Conservation (phyloP, 1,140 invertebrate species). For the Neodiprion lecontei region DNA sequence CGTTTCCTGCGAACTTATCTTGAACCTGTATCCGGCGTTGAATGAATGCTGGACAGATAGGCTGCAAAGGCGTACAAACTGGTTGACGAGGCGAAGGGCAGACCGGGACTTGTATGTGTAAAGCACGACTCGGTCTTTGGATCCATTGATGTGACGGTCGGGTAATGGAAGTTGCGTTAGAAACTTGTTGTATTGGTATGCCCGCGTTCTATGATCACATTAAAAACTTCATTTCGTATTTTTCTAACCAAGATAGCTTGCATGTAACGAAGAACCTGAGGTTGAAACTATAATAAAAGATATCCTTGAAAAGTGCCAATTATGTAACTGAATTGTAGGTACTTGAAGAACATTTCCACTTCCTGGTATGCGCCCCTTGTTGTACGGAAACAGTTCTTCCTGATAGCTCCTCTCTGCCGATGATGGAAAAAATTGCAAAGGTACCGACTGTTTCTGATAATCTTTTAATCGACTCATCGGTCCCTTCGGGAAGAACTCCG, state of each 20-base stretch:
- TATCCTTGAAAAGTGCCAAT: background rate
- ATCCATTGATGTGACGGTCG: constrained; percentile 45
- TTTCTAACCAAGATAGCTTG: background rate
- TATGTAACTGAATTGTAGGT: background rate
- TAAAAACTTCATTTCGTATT: background rate
- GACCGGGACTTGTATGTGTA: constrained; percentile 46
- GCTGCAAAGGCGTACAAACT: constrained; percentile 34
- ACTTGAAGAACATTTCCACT: constrained; percentile 26
- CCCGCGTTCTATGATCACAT: constrained; percentile 41
- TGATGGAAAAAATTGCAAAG: constrained; percentile 39
- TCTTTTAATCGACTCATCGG: constrained; percentile 15
- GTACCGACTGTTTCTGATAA: constrained; percentile 27
- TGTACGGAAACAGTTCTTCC: constrained; percentile 40
- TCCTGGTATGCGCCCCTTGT: constrained; percentile 27
- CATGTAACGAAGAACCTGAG: background rate
- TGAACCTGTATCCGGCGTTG: constrained; percentile 42
- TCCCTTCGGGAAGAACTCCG: constrained; percentile 54
- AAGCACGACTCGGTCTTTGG: constrained; percentile 36
- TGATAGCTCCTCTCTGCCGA: constrained; percentile 37
- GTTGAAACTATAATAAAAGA: background rate
- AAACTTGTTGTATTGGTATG: constrained; percentile 44
- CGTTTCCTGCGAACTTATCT: constrained; percentile 16
- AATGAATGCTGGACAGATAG: constrained; percentile 39
- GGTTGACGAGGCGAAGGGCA: constrained; percentile 31
- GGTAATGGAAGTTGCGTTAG: constrained; percentile 40